These are phyloP conservation scores for Nemopilema nomurai DNA, from an alignment of 30 jellyfish, hydroid and myxozoan genomes.

Conservation along the genomic window DNA sequence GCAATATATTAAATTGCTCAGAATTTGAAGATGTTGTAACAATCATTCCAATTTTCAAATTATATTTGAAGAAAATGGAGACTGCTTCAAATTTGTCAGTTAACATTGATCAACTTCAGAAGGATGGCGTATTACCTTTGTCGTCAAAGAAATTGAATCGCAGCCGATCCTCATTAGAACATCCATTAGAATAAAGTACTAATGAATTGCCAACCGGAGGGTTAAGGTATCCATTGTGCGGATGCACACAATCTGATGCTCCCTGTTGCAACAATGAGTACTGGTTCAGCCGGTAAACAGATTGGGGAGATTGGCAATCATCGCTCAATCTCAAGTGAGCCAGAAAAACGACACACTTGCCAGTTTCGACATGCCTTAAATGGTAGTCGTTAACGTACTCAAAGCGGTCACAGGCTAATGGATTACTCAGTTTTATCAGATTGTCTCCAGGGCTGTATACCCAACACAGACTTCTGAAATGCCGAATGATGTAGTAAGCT, in stretches of 20 bases:
- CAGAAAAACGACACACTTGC: conserved; percentile 29
- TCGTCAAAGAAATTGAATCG: conserved; percentile 31
- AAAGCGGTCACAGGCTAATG: conserved; percentile 49
- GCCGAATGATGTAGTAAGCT: conserved; percentile 31
- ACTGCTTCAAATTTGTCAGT: no score
- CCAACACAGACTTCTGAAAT: conserved; percentile 40
- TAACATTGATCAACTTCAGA: no score
- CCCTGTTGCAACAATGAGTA: background rate
- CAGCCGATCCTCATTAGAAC: conserved; percentile 23
- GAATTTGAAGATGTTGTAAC: no score
- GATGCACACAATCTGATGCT: conserved; percentile 4
- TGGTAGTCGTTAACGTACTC: conserved; percentile 1
- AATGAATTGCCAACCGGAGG: background rate
- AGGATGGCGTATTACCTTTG: no score
- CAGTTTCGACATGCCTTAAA: conserved; percentile 29
- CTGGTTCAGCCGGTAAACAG: background rate
- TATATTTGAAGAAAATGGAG: no score
- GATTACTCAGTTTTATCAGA: background rate
- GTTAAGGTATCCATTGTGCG: background rate
- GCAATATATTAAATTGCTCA: no score
- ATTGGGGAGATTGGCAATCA: conserved; percentile 25
- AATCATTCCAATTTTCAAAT: no score
- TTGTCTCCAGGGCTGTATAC: background rate
- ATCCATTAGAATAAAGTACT: background rate
- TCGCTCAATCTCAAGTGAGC: conserved; percentile 9